Base-by-base conservation (phyloP, 2,888 invertebrate genomes). In the Conchocele bisecta region DNA sequence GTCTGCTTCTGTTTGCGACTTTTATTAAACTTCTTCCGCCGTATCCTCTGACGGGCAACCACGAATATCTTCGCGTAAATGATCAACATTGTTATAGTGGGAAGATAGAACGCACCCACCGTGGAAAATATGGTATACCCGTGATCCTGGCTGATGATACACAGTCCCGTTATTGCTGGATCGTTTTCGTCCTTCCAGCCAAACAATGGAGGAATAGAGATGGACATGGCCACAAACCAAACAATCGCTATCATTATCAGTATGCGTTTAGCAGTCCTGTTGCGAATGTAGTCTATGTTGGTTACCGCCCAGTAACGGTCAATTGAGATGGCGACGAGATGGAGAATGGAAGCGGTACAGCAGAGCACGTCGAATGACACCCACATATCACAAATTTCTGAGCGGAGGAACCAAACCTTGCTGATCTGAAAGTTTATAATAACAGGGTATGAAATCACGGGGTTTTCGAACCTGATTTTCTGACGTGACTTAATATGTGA, bases 221-320 rank as follows among this genome's bases (percentile, higher is more conserved):
- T 97, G 75, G 97, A 94, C 67, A 98, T 93, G 0, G 98, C 96
- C 53, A 97, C 95, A 57, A 94, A 94, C 99, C 99, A 99, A 41
- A 98, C 96, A 60, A 96, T 93, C 79, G 95, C 94, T 83, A 98
- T 97, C 96, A 98, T 97, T 72, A 95, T 93, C 85, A 96, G 95
- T 89, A 98, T 91, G n/a, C 88, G 83, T 48, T 83, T 94, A 83
- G 96, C 95, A 89, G 96, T 97, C 81, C 98, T 93, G 75, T 96
- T 95, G 92, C 97, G 96, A 88, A 97, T 97, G 93, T 99, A 99
- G 93, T 98, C 97, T 78, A 98, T 95, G 92, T 97, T 95, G 69
- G 99, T 99, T 86, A 99, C 98, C 68, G 98, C 98, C 98, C 98
- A 99, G 92, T 98, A 99, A 67, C 97, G 95, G 93, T 99, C 98